phyloP scores from a whole-genome alignment of 2,888 invertebrate species.

The Scaptomyza reducta region DNA sequence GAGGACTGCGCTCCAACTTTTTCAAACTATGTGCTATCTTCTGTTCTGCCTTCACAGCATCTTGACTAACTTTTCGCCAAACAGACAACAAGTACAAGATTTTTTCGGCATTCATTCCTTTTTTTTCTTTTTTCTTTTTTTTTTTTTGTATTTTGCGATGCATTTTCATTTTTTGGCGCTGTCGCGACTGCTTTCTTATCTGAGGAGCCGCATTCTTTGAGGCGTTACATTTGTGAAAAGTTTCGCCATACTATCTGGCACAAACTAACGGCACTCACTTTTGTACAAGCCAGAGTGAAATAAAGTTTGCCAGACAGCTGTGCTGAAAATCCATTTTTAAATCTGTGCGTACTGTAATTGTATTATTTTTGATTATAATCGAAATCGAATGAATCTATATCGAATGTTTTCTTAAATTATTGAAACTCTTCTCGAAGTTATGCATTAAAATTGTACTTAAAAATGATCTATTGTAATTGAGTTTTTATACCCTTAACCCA shows the following conservation, averaged over 20 bases:
- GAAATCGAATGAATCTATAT: too few species aligned
- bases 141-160: background rate
- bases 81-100: conserved; percentile 36
- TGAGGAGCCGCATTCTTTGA: conserved; percentile 37
- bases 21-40: conserved; percentile 9
- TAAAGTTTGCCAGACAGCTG: conserved; percentile 28
- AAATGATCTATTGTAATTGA: too few species aligned
- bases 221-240: conserved; percentile 35
- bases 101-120: too few species aligned
- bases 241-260: conserved; percentile 20
- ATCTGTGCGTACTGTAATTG: background rate
- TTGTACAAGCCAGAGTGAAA: conserved; percentile 10
- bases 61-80: conserved; percentile 26
- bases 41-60: conserved; percentile 16
- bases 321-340: background rate
- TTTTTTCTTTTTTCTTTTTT: background rate
- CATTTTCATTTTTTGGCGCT: conserved; percentile 10
- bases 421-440: too few species aligned
- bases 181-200: conserved; percentile 41
- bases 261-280: conserved; percentile 26
- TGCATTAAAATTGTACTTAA: too few species aligned
- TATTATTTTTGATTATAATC: background rate
- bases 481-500: too few species aligned
- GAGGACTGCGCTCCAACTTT: conserved; percentile 16
- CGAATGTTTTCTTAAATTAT: too few species aligned